These are phyloP conservation scores for Pristis pectinata DNA, from an alignment of 2,797 vertebrate genomes.

Conservation along the genomic window DNA sequence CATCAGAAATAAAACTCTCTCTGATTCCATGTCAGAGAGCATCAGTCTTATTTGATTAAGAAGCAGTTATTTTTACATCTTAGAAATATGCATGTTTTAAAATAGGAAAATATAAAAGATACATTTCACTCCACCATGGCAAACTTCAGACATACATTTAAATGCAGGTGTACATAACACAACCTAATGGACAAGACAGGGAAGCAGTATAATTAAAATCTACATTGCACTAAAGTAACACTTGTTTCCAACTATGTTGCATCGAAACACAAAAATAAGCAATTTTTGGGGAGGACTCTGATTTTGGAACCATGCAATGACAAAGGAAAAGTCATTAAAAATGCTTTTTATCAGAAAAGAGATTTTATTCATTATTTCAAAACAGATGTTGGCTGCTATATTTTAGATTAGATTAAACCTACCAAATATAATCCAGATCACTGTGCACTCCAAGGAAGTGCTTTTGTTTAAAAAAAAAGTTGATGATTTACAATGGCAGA, in stretches of 20 bases:
- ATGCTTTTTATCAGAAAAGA: background rate
- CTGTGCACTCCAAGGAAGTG: background rate
- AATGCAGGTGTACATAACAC: constrained; percentile 10
- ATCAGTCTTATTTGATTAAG: background rate
- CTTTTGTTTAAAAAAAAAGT: background rate
- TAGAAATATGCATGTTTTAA: background rate
- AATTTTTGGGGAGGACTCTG: background rate
- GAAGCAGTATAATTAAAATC: background rate
- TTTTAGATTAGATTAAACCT: background rate
- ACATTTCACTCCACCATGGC: constrained; percentile 36
- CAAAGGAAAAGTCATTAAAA: background rate
- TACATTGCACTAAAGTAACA: background rate
- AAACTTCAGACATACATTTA: constrained; percentile 26
- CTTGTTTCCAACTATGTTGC: background rate
- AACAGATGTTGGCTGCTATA: background rate
- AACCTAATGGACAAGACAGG: constrained; percentile 10
- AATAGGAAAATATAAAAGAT: background rate
- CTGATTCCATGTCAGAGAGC: background rate
- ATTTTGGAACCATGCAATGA: background rate
- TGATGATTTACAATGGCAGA: background rate
- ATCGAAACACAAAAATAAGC: background rate
- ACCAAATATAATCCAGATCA: background rate
- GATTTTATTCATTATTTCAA: background rate
- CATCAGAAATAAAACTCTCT: background rate
- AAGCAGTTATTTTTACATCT: background rate